Base-by-base conservation (phyloP, 2,113 vertebrate species). In the Chaetorhynchus papuensis region DNA sequence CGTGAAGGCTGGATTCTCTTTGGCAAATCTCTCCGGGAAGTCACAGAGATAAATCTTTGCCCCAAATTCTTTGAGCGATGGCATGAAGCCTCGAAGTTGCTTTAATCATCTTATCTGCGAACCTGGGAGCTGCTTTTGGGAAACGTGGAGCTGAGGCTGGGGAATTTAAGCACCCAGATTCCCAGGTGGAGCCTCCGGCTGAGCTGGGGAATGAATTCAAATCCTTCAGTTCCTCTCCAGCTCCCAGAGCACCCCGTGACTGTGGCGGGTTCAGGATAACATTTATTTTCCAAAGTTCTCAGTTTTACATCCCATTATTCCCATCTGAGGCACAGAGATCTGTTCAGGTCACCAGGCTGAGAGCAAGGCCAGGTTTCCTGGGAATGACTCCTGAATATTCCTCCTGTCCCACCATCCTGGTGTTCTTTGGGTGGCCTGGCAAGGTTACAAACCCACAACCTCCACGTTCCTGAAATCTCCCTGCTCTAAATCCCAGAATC, bases 41-140 rank as follows among this genome's bases (percentile, higher is more conserved):
- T 50, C 37, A 54, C 39, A 28, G 45, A 35, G 60, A 80, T 60
- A 60, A 30, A 81, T 89, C 89, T 83, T 69, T 28, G 53, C 85
- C 75, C 83, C 72, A n/a, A 56, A 96, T 90, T 89, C 68, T 81
- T 49, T 68, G 83, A 92, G 64, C 90, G 95, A 92, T 37, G 83
- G 76, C 66, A 89, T 92, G 42, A 95, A 90, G 42, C 35, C 75
- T 90, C 30, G 1, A 8, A 74, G 65, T 81, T 15, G 71, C 64
- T 92, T 93, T 95, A 94, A 95, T 81, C 72, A 75, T 20, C 83
- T 95, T 94, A 94, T 92, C 94, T 52, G 72, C 2, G 12, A 92
- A 63, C 61, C 86, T 93, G 88, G 78, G 26, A 7, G 20, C 41
- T 39, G 44, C 26, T 21, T 45, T 6, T 35, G 81, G 37, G 80